Conservation (phyloP, 2,888 invertebrate genomes). For the Flexamia atlantica region DNA sequence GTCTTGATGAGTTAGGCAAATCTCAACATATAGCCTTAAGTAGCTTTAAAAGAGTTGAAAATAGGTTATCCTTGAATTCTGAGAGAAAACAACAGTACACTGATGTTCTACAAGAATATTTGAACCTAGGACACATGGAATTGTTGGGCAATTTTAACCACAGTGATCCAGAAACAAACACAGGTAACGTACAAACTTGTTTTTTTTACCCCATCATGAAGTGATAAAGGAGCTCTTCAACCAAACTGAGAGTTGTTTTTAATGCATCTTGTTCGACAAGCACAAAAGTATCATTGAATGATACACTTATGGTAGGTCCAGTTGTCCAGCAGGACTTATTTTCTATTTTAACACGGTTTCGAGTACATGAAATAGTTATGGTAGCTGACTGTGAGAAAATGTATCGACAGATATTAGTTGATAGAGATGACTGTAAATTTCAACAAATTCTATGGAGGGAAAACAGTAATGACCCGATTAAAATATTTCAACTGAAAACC, state of each 20-base stretch:
- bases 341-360: neutral
- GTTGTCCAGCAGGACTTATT: neutral
- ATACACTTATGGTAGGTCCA: conserved; percentile 2
- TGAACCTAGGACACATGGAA: neutral
- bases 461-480: neutral
- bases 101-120: neutral
- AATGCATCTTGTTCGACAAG: neutral
- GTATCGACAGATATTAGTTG: neutral
- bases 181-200: neutral
- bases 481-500: neutral
- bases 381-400: neutral
- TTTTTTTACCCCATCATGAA: neutral
- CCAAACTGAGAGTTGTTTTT: neutral
- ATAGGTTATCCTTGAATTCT: neutral
- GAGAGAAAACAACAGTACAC: neutral
- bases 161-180: neutral
- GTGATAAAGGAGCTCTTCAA: neutral
- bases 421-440: neutral
- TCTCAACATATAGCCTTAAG: neutral
- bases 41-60: neutral
- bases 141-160: neutral
- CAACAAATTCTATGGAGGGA: neutral
- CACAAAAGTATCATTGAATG: neutral
- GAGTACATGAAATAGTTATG: neutral
- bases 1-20: neutral